Conservation (phyloP, 2,113 vertebrate species). For the Sorex araneus region DNA sequence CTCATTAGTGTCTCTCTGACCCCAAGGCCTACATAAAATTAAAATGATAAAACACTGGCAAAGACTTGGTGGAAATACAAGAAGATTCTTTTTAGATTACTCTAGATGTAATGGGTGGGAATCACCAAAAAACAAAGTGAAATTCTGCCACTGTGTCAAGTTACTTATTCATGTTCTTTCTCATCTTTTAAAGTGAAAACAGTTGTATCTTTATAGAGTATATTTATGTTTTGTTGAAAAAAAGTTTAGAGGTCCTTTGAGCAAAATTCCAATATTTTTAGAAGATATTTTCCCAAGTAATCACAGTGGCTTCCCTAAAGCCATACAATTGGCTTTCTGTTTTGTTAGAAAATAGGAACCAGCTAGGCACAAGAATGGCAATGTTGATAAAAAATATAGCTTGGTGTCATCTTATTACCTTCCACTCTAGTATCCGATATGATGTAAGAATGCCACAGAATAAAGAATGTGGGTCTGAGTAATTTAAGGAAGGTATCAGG, state of each 20-base stretch:
- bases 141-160: not conserved
- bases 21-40: not conserved
- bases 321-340: not conserved
- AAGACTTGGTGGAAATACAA: slow-evolving; percentile 18
- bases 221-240: not conserved
- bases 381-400: slow-evolving; percentile 9
- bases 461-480: not conserved
- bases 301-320: not conserved
- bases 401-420: not conserved
- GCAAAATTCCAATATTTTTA: not conserved
- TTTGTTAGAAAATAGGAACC: not conserved
- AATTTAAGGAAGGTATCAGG: not conserved
- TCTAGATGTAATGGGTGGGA: not conserved
- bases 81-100: not conserved
- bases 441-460: not conserved
- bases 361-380: not conserved
- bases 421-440: not conserved
- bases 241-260: not conserved
- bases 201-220: not conserved
- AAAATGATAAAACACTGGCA: not conserved
- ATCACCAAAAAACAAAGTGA: not conserved
- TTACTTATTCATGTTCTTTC: not conserved
- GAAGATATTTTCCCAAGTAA: not conserved
- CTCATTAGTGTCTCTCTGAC: too few relatives aligned
- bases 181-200: not conserved